Conservation (phyloP, 2,113 vertebrate species). For the Gulo gulo region DNA sequence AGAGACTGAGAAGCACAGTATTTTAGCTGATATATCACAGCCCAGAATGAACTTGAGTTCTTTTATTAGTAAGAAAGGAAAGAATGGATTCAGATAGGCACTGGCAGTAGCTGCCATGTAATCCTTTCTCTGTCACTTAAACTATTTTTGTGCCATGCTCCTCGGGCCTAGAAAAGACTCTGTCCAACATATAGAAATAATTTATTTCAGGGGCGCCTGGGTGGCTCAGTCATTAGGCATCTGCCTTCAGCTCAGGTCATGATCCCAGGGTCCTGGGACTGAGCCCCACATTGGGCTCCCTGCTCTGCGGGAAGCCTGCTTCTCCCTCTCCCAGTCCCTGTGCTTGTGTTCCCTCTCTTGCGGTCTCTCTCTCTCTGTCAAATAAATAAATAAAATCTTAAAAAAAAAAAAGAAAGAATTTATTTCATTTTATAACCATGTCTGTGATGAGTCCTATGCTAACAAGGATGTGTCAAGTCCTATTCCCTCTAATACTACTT, state of each 20-base stretch:
- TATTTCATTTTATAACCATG: not conserved
- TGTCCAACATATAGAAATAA: not conserved
- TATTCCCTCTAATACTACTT: not conserved
- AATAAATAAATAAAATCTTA: too few relatives aligned
- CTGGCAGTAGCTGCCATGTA: not conserved
- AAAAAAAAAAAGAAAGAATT: not conserved
- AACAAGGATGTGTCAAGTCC: not conserved
- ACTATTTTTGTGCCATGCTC: not conserved
- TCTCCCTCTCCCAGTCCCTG: too few relatives aligned
- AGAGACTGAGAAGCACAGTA: not conserved
- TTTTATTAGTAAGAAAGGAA: not conserved
- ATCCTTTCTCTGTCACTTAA: not conserved
- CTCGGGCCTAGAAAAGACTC: not conserved
- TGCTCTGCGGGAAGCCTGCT: too few relatives aligned
- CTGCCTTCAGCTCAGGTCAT: too few relatives aligned
- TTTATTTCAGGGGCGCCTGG: not conserved
- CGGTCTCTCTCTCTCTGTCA: too few relatives aligned
- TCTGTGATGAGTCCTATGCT: not conserved
- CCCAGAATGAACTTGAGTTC: not conserved
- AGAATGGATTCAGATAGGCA: not conserved
- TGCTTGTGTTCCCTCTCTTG: too few relatives aligned
- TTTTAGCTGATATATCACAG: not conserved
- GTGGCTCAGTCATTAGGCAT: too few relatives aligned
- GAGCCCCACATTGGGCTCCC: too few relatives aligned
- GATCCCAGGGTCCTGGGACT: too few relatives aligned